Base-by-base conservation (phyloP, 2,113 vertebrate genomes). In the Rhegmatorhina hoffmannsi region DNA sequence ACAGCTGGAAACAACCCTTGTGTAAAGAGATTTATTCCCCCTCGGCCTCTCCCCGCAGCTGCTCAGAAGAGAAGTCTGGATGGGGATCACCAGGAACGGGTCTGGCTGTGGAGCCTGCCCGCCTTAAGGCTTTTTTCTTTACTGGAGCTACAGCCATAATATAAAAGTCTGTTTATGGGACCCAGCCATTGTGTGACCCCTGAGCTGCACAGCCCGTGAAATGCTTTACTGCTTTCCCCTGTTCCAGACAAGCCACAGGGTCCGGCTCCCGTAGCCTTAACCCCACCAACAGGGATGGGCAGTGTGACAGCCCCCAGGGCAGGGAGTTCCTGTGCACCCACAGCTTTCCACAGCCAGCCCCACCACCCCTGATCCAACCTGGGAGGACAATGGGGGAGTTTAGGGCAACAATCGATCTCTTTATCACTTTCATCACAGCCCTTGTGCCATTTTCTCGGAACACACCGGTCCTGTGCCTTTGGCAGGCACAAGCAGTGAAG, bases 121-220 rank as follows among this genome's bases (percentile, higher is more conserved):
- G 89, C 34, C 13, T 87, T 36, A 69, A 89, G 76, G 63, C 5
- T 58, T 47, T 20, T 40, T 66, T 77, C 73, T 44, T 53, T 56
- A 86, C 94, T 92, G 94, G 75, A 93, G 69, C 82, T 83, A 56
- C 52, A 87, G 86, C 92, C 78, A 43, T 87, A 63, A 89, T 34
- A 90, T 95, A 96, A 95, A 91, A 79, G 87, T 92, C 69, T 74
- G 89, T 97, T 96, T 95, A 96, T 84, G 79, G 92, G 95, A 95
- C 13, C 28, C 1, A 2, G 70, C 89, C 60, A 92, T 94, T 96
- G 95, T 95, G 90, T 11, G 46, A 75, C 28, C 90, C 63, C 79
- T 0, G 19, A 89, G 87, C 87, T 92, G 93, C 79, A n/a, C 64
- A 49, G 94, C 79, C 93, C 10, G 4, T 58, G 90, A 92, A 94